Conservation (phyloP, 2,113 vertebrate genomes). For the Thermophis baileyi region DNA sequence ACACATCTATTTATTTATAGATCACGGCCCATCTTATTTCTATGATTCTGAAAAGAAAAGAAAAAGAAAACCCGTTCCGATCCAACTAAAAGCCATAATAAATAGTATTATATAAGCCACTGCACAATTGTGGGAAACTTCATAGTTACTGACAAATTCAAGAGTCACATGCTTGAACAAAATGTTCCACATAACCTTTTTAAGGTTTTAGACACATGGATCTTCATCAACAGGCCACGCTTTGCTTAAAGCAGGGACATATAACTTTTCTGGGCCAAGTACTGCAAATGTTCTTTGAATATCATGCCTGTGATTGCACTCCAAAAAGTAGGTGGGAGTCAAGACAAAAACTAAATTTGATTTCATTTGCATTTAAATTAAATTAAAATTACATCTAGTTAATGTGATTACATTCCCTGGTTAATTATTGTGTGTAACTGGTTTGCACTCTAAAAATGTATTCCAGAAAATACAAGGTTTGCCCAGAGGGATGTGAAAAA, state of each 20-base stretch:
- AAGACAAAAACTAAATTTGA: neutral
- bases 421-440: neutral
- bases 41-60: neutral
- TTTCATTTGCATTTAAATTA: neutral
- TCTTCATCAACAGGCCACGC: neutral
- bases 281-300: neutral
- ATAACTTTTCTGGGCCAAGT: neutral
- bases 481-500: neutral
- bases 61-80: neutral
- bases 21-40: neutral
- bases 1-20: neutral
- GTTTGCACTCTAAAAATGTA: neutral
- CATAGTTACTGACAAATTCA: neutral
- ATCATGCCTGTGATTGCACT: neutral
- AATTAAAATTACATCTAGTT: neutral
- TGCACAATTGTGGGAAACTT: neutral
- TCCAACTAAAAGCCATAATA: neutral
- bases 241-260: neutral
- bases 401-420: neutral
- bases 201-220: neutral
- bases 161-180: neutral
- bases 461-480: neutral
- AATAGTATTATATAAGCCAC: neutral
- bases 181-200: neutral
- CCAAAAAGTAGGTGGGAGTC: neutral